phyloP scores from a whole-genome alignment of 2,888 invertebrate genomes.

The Oligia latruncula region DNA sequence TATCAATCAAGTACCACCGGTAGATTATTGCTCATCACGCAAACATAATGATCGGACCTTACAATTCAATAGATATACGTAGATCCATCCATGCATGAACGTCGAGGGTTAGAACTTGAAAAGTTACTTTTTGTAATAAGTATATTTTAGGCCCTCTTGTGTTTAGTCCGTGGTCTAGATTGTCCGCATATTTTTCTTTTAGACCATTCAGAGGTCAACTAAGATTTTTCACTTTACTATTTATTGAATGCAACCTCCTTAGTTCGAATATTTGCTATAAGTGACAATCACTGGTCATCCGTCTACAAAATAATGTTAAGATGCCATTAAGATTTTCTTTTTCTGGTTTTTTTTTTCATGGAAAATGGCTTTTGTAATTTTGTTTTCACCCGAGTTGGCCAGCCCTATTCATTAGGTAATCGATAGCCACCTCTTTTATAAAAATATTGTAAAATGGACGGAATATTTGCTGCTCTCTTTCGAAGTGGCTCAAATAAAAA shows the following conservation, averaged over 20 bases:
- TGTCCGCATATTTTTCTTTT: neutral
- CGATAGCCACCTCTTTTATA: neutral
- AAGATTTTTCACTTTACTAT: neutral
- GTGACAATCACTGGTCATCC: conserved; percentile 5
- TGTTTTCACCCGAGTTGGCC: conserved; percentile 10
- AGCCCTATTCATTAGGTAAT: neutral
- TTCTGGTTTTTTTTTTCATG: conserved; percentile 19
- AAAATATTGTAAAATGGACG: neutral
- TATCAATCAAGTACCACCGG: conserved; percentile 40
- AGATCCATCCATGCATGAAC: neutral
- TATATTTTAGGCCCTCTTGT: neutral
- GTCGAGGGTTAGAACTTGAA: neutral
- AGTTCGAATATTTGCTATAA: neutral
- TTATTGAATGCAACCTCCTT: conserved; percentile 6
- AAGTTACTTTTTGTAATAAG: neutral
- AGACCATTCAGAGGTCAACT: neutral
- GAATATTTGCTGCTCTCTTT: neutral
- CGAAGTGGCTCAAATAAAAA: neutral
- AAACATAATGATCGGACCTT: neutral
- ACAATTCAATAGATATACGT: neutral
- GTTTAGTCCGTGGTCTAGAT: neutral
- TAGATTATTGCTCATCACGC: conserved; percentile 34
- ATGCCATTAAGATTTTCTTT: conserved; percentile 19
- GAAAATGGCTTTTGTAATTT: neutral
- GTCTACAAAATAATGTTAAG: neutral